Evolutionary conservation across 2,113 vertebrate species (phyloP).

Genomic region (Trematomus loennbergii): DNA sequence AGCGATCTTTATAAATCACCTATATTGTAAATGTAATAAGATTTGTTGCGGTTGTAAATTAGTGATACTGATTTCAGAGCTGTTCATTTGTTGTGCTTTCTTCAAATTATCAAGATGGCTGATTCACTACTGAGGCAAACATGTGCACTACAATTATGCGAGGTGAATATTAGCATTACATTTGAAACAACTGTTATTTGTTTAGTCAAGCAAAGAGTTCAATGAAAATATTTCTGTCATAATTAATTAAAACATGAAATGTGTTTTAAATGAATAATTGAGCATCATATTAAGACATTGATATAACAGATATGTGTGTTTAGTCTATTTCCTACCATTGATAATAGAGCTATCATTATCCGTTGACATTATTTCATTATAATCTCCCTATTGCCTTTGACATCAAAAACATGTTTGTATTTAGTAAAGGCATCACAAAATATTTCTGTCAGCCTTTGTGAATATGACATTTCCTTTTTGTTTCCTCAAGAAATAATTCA

Average conservation of each 20-base stretch:
- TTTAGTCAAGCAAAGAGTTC: slow-evolving; percentile 24
- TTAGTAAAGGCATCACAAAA: background rate
- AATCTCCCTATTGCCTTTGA: slow-evolving; percentile 20
- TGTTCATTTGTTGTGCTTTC: slow-evolving; percentile 30
- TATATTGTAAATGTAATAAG: background rate
- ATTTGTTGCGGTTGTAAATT: slow-evolving; percentile 4
- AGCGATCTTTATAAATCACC: background rate
- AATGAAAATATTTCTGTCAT: slow-evolving; percentile 31
- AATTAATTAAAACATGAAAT: slow-evolving; percentile 17
- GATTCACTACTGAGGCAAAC: slow-evolving; percentile 10
- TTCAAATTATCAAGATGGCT: slow-evolving; percentile 27
- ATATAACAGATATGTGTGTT: background rate
- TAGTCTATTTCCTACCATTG: background rate
- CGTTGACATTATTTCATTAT: slow-evolving; percentile 21
- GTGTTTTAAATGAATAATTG: slow-evolving; percentile 24
- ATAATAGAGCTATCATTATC: background rate
- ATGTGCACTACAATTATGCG: slow-evolving; percentile 37
- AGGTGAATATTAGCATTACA: background rate
- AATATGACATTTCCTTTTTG: slow-evolving; percentile 45
- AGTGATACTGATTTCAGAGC: slow-evolving; percentile 1
- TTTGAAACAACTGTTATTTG: background rate
- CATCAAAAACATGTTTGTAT: slow-evolving; percentile 11
- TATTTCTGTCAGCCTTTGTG: slow-evolving; percentile 29
- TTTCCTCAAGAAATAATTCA: slow-evolving; percentile 54
- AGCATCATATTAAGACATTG: background rate